These are phyloP conservation scores for Dastarcus helophoroides DNA, from an alignment of 2,888 invertebrate genomes.

Conservation along the genomic window DNA sequence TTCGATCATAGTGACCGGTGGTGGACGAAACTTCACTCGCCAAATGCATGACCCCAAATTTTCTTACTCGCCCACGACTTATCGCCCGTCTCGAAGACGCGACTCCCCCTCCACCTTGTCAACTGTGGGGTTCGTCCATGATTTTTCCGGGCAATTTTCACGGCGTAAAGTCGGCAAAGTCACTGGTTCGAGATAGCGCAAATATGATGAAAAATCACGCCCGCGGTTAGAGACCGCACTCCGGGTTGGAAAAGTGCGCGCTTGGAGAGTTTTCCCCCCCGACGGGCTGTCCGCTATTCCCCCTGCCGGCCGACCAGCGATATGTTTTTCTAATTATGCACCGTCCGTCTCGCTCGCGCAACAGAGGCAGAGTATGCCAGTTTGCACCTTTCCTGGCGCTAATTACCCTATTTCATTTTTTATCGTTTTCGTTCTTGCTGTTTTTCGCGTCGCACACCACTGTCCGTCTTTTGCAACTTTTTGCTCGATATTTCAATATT, in stretches of 20 bases:
- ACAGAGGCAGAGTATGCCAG: constrained; percentile 12
- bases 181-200: constrained; percentile 14
- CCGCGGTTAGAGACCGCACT: constrained; percentile 29
- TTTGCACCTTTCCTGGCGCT: too few species aligned
- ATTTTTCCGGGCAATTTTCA: not conserved
- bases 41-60: too few species aligned
- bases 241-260: constrained; percentile 35
- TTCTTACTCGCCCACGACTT: too few species aligned
- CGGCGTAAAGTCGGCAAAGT: constrained; percentile 1
- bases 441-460: too few species aligned
- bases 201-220: constrained; percentile 33
- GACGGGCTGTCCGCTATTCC: constrained; percentile 18
- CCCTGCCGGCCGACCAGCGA: constrained; percentile 24
- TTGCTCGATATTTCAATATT: too few species aligned
- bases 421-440: too few species aligned
- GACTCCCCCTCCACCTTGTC: not conserved
- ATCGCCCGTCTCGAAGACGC: constrained; percentile 2
- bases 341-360: constrained; percentile 19
- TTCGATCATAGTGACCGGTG: constrained; percentile 38
- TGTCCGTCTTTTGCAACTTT: too few species aligned
- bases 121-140: too few species aligned
- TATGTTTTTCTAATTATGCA: constrained; percentile 29
- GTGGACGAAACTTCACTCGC: constrained; percentile 69
- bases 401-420: too few species aligned
- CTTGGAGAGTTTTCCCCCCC: constrained; percentile 24